Base-by-base conservation (phyloP, 2,113 vertebrate genomes). In the Corydoras maculifer region DNA sequence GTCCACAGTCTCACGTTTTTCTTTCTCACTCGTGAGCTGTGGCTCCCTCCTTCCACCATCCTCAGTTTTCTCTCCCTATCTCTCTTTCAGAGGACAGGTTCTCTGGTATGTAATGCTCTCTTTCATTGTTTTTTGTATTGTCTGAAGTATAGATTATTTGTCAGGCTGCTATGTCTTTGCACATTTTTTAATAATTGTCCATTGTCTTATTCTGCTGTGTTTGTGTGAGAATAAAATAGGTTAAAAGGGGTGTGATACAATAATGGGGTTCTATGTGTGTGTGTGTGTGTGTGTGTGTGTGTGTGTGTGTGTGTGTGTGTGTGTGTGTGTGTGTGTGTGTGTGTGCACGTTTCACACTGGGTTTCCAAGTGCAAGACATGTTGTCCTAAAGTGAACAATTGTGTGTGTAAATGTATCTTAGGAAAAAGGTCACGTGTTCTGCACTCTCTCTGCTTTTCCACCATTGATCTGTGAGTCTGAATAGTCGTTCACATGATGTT, bases 1-100 rank as follows among this genome's bases (percentile, higher is more conserved):
- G 86, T 87, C 86, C 63, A 70, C 79, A 79, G 83, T 72, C 78
- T 86, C 86, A 80, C 85, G 85, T 88, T 87, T 87, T 88, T 90
- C 65, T 71, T 53, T 48, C n/a, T 68, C 53, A 48, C 31, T 78
- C 68, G 61, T 67, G 25, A 62, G 49, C n/a, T 15, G 61, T 55
- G 9, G 15, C 62, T 53, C 51, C 50, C 25, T 58, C 58, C 58
- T 62, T 53, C 53, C n/a, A 13, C 29, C 64, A 49, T 64, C 53
- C 68, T 78, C 60, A 58, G 35, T 69, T 69, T 60, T 43, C 53
- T 18, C n/a, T 69, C 75, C 57, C 30, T 48, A 61, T 77, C 65
- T 58, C 25, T 8, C n/a, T n/a, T 35, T 72, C 58, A 54, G 55
- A 63, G 70, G 70, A 77, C 62, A 4, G 48, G 65, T 73, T 77